Base-by-base conservation (phyloP, 2,888 invertebrate genomes). In the Bombyx huttoni region DNA sequence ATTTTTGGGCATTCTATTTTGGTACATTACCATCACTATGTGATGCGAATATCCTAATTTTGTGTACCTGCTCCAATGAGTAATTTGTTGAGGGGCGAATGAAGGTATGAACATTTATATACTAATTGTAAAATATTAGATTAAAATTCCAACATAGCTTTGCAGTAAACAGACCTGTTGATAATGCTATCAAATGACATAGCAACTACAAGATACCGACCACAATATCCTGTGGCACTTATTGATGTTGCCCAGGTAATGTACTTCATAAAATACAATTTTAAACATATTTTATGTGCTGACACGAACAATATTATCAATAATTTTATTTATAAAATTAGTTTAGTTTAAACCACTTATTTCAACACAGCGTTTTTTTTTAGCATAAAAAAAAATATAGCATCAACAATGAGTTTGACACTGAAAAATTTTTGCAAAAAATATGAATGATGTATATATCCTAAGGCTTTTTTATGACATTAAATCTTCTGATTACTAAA, bases 1-100 rank as follows among this genome's bases (percentile, higher is more conserved):
- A 75, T 79, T 85, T 87, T 87, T 86, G 87, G 87, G 79, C 82
- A 87, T 81, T 81, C 88, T 88, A 88, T 88, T 88, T 88, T 83
- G 68, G 85, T 84, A 79, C 78, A 83, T 85, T 86, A 83, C 87
- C 88, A 86, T 86, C 85, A 84, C 73, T 76, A 80, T 81, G 79
- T 74, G 78, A 77, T 81, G 78, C 73, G 77, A 78, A 78, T 77
- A 81, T 80, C 78, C 75, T 75, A 79, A 79, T 75, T 78, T 78
- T 79, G 74, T 78, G 68, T 75, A 40, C 12, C 9, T 40, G 75
- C 75, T 73, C 66, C 67, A 70, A 75, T 73, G 75, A 76, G 62
- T 73, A 71, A 63, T 70, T 67, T 66, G 64, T 67, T 69, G 65
- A 68, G 65, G 73, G 62, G 64, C 67, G 69, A 67, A 63, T 65